Evolutionary conservation across 2,888 invertebrate genomes (phyloP).

Genomic region (Drosophila trichaetosa): DNA sequence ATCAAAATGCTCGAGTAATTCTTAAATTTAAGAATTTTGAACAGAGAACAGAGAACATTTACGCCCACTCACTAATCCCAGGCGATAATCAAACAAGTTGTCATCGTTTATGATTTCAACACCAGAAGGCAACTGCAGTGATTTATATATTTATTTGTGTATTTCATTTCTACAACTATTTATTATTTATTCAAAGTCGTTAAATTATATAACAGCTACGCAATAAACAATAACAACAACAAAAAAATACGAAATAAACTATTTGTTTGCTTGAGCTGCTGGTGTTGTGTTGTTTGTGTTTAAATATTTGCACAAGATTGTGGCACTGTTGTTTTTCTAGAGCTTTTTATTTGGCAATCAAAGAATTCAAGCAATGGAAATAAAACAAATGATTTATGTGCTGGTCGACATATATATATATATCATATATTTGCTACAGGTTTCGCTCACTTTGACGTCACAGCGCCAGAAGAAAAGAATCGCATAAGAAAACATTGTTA

Average conservation of each 20-base stretch:
- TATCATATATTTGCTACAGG: constrained; percentile 32
- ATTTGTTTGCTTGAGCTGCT: constrained; percentile 31
- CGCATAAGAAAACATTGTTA: constrained; percentile 13
- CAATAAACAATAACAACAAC: constrained; percentile 2
- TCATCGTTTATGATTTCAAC: constrained; percentile 25
- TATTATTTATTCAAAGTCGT: constrained; percentile 36
- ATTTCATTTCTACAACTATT: constrained; percentile 8
- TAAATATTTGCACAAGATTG: constrained; percentile 38
- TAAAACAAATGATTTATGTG: constrained; percentile 78
- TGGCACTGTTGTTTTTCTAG: background rate
- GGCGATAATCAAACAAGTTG: constrained; percentile 47
- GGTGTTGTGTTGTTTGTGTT: constrained; percentile 25
- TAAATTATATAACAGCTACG: constrained; percentile 14
- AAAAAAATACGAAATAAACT: constrained; percentile 14
- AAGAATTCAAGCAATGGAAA: constrained; percentile 66
- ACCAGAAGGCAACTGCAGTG: constrained; percentile 34
- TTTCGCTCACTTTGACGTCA: constrained; percentile 42
- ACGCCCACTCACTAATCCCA: constrained; percentile 30
- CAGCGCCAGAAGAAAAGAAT: constrained; percentile 38
- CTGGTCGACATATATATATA: constrained; percentile 12
- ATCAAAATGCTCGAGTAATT: constrained; percentile 3
- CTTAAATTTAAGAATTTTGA: background rate
- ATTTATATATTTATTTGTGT: constrained; percentile 43
- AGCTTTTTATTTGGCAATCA: constrained; percentile 43
- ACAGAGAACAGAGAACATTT: constrained; percentile 1